phyloP scores from a whole-genome alignment of 2,797 vertebrate species.

The Heliangelus exortis region DNA sequence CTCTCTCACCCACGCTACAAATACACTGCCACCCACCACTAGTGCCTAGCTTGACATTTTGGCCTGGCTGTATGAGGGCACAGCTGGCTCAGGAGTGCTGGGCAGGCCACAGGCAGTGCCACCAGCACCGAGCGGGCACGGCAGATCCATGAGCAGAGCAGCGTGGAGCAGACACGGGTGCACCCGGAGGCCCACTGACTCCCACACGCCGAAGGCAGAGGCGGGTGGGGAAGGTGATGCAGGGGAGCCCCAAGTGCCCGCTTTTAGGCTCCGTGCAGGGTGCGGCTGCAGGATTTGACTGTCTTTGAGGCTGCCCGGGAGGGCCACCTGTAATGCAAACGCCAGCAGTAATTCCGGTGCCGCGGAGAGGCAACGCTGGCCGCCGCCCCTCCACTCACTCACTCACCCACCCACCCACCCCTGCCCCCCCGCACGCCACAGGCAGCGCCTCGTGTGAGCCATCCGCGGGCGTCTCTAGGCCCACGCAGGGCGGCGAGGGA shows the following conservation, averaged over 20 bases:
- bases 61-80: not conserved
- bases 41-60: not conserved
- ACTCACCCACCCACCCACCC: too few relatives aligned
- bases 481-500: not conserved
- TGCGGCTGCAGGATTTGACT: not conserved
- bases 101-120: not conserved
- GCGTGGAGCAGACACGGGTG: accelerated
- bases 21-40: not conserved
- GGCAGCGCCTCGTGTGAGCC: not conserved
- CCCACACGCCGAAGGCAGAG: too few relatives aligned
- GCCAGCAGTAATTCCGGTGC: not conserved
- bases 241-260: accelerated
- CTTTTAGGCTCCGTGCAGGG: accelerated
- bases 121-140: accelerated
- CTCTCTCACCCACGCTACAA: not conserved
- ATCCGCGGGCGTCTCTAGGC: not conserved
- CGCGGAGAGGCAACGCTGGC: not conserved
- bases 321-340: not conserved
- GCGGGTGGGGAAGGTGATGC: accelerated
- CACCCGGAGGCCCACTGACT: accelerated
- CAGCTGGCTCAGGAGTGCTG: accelerated
- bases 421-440: not conserved
- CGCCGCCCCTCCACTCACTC: not conserved
- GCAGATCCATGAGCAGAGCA: not conserved
- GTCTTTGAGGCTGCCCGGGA: too few relatives aligned